Conservation (phyloP, 2,797 vertebrate species). For the Borostomias antarcticus region DNA sequence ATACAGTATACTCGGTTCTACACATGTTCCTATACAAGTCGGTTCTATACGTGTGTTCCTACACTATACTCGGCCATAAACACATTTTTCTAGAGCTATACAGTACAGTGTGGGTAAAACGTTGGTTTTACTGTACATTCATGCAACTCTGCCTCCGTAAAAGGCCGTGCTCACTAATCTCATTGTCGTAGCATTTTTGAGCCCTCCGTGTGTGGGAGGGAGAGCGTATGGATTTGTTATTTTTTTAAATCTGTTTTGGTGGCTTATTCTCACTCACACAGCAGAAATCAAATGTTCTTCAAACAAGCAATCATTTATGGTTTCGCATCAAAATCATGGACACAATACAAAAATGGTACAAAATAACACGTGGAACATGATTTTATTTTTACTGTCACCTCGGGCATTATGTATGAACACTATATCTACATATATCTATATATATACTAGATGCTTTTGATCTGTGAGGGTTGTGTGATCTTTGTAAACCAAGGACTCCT, state of each 20-base stretch:
- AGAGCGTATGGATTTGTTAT: not conserved
- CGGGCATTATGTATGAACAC: constrained; percentile 3
- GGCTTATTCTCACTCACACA: not conserved
- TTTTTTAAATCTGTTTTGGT: constrained; percentile 4
- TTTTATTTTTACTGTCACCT: constrained; percentile 13
- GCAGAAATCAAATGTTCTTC: not conserved
- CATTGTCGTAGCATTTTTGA: constrained; percentile 23
- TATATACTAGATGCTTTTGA: constrained; percentile 13
- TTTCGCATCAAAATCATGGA: not conserved
- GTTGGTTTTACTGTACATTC: constrained; percentile 6
- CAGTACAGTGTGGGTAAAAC: not conserved
- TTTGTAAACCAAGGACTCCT: constrained; percentile 23
- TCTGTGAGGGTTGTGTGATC: constrained; percentile 14
- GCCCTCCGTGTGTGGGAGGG: constrained; percentile 12
- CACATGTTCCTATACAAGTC: no score
- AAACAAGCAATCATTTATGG: not conserved
- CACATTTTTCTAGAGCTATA: not conserved
- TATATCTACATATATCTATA: no score
- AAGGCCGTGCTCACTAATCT: constrained; percentile 32
- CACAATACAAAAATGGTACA: not conserved
- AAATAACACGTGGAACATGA: not conserved
- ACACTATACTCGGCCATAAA: no score
- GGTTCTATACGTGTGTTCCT: no score
- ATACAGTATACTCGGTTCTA: no score
- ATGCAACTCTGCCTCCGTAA: not conserved